phyloP scores from a whole-genome alignment of 2,888 invertebrate genomes.

The Bugulina stolonifera region DNA sequence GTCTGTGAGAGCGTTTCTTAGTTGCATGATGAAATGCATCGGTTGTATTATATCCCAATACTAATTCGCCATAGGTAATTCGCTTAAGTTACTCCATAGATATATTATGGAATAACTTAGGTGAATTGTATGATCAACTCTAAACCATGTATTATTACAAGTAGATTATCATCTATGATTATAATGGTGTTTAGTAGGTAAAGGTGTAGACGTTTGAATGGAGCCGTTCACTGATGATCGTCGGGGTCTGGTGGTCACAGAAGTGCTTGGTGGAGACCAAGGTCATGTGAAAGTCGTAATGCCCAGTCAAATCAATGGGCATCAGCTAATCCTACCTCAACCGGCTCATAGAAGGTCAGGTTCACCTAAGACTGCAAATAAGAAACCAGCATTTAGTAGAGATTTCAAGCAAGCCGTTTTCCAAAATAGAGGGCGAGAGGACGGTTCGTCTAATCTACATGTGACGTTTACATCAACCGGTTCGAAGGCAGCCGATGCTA shows the following conservation, averaged over 20 bases:
- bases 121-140: too few relatives aligned
- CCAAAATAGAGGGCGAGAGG: background rate
- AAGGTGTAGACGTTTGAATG: too few relatives aligned
- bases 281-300: background rate
- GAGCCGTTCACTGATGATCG: background rate
- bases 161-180: too few relatives aligned
- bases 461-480: background rate
- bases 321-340: background rate
- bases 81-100: too few relatives aligned
- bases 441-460: slow-evolving; percentile 7
- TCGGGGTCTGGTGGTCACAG: background rate
- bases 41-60: too few relatives aligned
- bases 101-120: too few relatives aligned
- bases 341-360: background rate
- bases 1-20: too few relatives aligned
- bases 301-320: background rate
- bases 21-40: too few relatives aligned
- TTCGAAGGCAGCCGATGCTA: background rate
- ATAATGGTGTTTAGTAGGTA: too few relatives aligned
- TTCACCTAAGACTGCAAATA: background rate
- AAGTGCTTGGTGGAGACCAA: background rate
- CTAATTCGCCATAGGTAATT: too few relatives aligned
- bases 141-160: too few relatives aligned
- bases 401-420: slow-evolving; percentile 21
- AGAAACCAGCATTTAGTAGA: slow-evolving; percentile 9